Percentiles rank a stretch among this genome's conserved stretches.
These are phyloP conservation scores for Pangasianodon hypophthalmus DNA, from an alignment of 2,113 vertebrate genomes.

Conservation along the genomic window DNA sequence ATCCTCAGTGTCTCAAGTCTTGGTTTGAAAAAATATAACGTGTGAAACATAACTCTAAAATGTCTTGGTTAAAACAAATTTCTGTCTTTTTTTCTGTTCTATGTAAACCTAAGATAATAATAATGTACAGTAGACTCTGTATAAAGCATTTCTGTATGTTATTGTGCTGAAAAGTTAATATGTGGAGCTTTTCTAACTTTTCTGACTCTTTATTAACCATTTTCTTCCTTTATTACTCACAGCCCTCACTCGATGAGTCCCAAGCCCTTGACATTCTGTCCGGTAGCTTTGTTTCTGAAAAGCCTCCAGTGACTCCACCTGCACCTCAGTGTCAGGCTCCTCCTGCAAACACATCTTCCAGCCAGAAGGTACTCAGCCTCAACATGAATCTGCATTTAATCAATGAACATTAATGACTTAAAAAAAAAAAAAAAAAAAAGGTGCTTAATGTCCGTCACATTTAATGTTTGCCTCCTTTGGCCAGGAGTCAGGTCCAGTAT, in stretches of 20 bases:
- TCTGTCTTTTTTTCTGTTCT: not conserved
- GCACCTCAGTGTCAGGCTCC: conserved; percentile 2
- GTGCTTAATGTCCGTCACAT: not conserved
- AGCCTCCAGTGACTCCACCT: not conserved
- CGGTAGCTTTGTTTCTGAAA: conserved; percentile 60
- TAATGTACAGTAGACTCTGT: not conserved
- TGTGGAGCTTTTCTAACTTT: not conserved
- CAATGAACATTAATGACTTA: not conserved
- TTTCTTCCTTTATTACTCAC: conserved; percentile 1
- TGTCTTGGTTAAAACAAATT: not conserved
- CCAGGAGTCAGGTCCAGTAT: conserved; percentile 61
- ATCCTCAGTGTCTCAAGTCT: not conserved
- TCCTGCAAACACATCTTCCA: conserved; percentile 54
- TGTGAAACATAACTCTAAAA: not conserved
- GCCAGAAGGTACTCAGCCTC: conserved; percentile 59
- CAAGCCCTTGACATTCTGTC: conserved; percentile 70
- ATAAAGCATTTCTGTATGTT: not conserved
- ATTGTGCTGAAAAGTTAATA: not conserved
- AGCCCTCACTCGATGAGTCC: conserved; percentile 64
- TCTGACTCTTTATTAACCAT: not conserved
- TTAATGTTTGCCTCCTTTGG: not conserved
- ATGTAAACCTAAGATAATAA: not conserved
- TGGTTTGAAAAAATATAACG: not conserved
- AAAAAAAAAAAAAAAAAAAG: not conserved
- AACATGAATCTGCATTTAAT: not conserved